Evolutionary conservation across 1,140 invertebrate genomes (phyloP).

Genomic region (Caenorhabditis tropicalis): DNA sequence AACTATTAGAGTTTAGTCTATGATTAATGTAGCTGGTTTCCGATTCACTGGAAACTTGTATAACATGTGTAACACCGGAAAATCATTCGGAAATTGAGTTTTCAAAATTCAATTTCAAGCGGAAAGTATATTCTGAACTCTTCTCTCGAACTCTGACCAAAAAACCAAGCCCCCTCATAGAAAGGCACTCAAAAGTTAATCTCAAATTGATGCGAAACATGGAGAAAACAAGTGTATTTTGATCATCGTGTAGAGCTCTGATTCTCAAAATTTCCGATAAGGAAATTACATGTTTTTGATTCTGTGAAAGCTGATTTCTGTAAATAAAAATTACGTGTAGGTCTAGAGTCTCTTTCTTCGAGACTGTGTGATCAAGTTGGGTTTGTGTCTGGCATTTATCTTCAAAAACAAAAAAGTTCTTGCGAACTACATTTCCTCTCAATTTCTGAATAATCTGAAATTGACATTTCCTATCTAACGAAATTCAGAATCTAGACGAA

Average conservation of each 20-base stretch:
- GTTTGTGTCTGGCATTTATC: too few species aligned
- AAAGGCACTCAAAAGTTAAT: not conserved
- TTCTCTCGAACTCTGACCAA: not conserved
- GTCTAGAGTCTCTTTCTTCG: not conserved
- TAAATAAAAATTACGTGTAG: not conserved
- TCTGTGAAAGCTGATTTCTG: not conserved
- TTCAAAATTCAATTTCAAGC: not conserved
- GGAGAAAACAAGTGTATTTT: not conserved
- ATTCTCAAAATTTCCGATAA: not conserved
- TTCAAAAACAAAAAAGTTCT: too few species aligned
- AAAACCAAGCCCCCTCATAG: too few species aligned
- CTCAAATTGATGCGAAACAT: not conserved
- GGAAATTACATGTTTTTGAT: slow-evolving; percentile 8
- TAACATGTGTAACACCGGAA: not conserved
- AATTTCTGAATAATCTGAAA: too few species aligned
- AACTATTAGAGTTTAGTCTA: not conserved
- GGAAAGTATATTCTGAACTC: not conserved
- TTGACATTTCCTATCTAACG: too few species aligned
- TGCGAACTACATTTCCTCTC: too few species aligned
- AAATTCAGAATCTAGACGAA: too few species aligned
- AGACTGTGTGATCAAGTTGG: not conserved
- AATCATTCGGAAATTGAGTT: not conserved
- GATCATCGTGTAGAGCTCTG: not conserved
- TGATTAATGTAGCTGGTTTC: not conserved
- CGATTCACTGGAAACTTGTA: not conserved